These are phyloP conservation scores for Pseudococcus viburni DNA, from an alignment of 2,888 invertebrate species.

Conservation along the genomic window DNA sequence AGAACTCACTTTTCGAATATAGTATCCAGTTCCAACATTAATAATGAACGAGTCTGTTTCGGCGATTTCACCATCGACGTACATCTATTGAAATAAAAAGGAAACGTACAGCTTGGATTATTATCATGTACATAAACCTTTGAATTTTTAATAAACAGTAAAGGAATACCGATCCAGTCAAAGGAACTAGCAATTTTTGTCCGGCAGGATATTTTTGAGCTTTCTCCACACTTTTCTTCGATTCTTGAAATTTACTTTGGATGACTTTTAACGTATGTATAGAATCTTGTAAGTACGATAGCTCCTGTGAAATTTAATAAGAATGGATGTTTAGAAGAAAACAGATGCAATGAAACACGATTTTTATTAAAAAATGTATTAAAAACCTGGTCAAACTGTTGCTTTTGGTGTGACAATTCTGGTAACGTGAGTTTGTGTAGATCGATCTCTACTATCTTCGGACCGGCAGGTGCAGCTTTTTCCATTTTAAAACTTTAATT, in stretches of 20 bases:
- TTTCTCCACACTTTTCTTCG: conserved; percentile 87
- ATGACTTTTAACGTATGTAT: conserved; percentile 90
- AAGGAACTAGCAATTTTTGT: conserved; percentile 90
- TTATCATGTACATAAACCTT: neutral
- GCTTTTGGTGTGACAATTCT: conserved; percentile 87
- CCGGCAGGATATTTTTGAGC: conserved; percentile 83
- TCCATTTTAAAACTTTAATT: conserved; percentile 41
- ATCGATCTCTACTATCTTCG: conserved; percentile 77
- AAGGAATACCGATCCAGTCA: conserved; percentile 87
- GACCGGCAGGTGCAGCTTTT: conserved; percentile 35
- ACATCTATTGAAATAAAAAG: conserved; percentile 78
- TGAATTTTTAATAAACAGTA: conserved; percentile 56
- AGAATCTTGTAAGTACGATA: conserved; percentile 91
- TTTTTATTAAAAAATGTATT: neutral
- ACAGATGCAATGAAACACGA: neutral
- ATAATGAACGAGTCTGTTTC: conserved; percentile 91
- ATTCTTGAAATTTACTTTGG: conserved; percentile 90
- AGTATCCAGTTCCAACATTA: conserved; percentile 98
- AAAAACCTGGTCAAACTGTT: conserved; percentile 87
- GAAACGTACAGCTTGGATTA: neutral
- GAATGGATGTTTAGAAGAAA: neutral
- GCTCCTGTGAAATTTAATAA: conserved; percentile 76
- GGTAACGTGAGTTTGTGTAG: conserved; percentile 84
- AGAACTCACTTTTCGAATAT: conserved; percentile 87
- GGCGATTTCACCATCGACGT: conserved; percentile 90